phyloP scores from a whole-genome alignment of 2,888 invertebrate species.

The Ecdyonurus torrentis region DNA sequence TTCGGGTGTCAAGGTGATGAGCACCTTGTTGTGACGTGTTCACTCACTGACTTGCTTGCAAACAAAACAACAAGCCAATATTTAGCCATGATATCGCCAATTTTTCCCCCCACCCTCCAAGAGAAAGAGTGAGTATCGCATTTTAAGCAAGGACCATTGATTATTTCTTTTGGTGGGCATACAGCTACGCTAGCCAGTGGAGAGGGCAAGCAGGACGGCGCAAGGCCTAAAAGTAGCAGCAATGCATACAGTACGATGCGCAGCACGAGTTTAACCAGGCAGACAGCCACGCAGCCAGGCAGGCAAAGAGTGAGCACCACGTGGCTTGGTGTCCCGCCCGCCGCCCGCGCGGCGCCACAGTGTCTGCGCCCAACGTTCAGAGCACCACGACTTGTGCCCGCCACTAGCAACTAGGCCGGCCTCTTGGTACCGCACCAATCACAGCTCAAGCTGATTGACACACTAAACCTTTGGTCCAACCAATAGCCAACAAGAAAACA shows the following conservation, averaged over 20 bases:
- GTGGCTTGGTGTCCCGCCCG: slow-evolving; percentile 2
- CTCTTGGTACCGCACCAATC: slow-evolving; percentile 13
- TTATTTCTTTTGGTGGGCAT: slow-evolving; percentile 10
- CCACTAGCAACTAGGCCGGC: slow-evolving; percentile 4
- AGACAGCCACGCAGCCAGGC: slow-evolving; percentile 7
- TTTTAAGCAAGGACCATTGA: slow-evolving; percentile 8
- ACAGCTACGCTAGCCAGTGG: too few relatives aligned
- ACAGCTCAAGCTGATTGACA: slow-evolving; percentile 13
- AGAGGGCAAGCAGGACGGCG: background rate
- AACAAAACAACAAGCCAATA: slow-evolving; percentile 12
- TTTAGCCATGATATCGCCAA: slow-evolving; percentile 8
- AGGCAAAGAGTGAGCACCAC: slow-evolving; percentile 8
- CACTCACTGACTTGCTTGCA: background rate
- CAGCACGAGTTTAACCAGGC: background rate
- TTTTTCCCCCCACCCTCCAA: background rate
- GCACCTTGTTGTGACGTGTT: background rate
- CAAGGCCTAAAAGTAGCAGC: background rate
- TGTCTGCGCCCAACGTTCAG: slow-evolving; percentile 8
- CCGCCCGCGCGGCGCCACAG: slow-evolving; percentile 7
- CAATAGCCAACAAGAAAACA: slow-evolving; percentile 8
- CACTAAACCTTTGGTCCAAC: slow-evolving; percentile 10
- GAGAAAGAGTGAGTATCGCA: background rate
- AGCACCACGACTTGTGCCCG: background rate
- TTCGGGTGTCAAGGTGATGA: background rate
- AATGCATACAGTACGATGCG: background rate